Evolutionary conservation across 1,140 invertebrate genomes (phyloP).

Genomic region (Drosophila pseudoobscura): DNA sequence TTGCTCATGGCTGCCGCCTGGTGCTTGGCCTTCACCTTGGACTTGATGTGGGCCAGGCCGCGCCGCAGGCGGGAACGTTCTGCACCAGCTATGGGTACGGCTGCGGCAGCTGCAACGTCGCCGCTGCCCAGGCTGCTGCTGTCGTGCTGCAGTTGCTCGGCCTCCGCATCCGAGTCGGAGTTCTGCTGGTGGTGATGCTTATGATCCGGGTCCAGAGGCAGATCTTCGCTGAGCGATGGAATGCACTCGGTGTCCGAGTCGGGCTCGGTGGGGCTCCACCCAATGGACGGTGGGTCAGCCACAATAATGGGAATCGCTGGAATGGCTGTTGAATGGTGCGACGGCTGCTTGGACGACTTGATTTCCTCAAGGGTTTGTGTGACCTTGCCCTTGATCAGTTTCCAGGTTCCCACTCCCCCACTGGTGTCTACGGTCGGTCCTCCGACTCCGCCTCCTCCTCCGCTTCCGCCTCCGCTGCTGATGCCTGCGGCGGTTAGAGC

Average conservation of each 20-base stretch:
- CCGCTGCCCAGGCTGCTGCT: constrained; percentile 53
- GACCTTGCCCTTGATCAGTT: constrained; percentile 81
- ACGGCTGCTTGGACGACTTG: constrained; percentile 75
- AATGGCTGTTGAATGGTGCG: constrained; percentile 13
- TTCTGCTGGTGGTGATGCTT: constrained; percentile 53
- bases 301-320: constrained; percentile 59
- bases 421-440: constrained; percentile 24
- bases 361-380: constrained; percentile 82
- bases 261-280: constrained; percentile 59
- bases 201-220: constrained; percentile 43
- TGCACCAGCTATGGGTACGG: constrained; percentile 7
- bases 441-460: constrained; percentile 2
- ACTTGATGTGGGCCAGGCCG: constrained; percentile 74
- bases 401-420: constrained; percentile 74
- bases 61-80: constrained; percentile 70
- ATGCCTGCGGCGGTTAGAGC: constrained; percentile 54
- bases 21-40: constrained; percentile 77
- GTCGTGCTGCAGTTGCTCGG: constrained; percentile 58
- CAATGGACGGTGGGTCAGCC: constrained; percentile 40
- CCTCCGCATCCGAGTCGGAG: constrained; percentile 73
- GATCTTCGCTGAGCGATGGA: constrained; percentile 67
- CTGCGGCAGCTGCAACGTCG: constrained; percentile 26
- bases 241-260: constrained; percentile 74
- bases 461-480: constrained; percentile 21
- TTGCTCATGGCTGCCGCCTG: constrained; percentile 61